Evolutionary conservation across 2,888 invertebrate species (phyloP).

Genomic region (Lepetodrilus schrolli): DNA sequence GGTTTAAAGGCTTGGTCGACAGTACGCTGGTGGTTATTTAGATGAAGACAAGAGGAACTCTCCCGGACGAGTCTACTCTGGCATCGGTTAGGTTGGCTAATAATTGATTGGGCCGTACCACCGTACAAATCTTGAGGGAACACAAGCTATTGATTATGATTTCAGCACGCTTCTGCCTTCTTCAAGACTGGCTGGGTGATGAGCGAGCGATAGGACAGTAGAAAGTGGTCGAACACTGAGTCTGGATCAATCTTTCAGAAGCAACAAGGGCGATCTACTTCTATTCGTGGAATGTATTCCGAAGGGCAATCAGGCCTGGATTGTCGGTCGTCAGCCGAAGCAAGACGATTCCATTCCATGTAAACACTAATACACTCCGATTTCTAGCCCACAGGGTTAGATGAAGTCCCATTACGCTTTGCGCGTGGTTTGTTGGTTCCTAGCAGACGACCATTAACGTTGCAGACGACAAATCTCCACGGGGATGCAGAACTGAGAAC

Average conservation of each 20-base stretch:
- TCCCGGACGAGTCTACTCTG: neutral
- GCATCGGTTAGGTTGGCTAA: neutral
- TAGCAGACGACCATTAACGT: neutral
- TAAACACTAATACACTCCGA: neutral
- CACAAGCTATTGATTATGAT: slow-evolving; percentile 8
- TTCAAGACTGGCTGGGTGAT: slow-evolving; percentile 4
- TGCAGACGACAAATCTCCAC: neutral
- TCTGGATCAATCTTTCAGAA: neutral
- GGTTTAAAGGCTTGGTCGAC: neutral
- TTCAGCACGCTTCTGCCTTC: neutral
- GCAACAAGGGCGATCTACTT: neutral
- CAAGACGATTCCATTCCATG: neutral
- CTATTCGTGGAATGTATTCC: neutral
- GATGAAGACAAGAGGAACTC: neutral
- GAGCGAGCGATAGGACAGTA: neutral
- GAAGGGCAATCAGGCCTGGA: neutral
- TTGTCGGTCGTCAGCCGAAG: neutral
- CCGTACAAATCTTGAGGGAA: slow-evolving; percentile 12
- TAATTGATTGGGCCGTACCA: slow-evolving; percentile 23
- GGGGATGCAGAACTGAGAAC: neutral
- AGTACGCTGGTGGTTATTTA: neutral
- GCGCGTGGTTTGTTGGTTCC: neutral
- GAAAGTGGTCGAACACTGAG: neutral
- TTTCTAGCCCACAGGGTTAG: neutral
- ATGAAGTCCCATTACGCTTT: slow-evolving; percentile 4